Conservation (phyloP, 2,888 invertebrate species). For the Parasteatoda lunata region DNA sequence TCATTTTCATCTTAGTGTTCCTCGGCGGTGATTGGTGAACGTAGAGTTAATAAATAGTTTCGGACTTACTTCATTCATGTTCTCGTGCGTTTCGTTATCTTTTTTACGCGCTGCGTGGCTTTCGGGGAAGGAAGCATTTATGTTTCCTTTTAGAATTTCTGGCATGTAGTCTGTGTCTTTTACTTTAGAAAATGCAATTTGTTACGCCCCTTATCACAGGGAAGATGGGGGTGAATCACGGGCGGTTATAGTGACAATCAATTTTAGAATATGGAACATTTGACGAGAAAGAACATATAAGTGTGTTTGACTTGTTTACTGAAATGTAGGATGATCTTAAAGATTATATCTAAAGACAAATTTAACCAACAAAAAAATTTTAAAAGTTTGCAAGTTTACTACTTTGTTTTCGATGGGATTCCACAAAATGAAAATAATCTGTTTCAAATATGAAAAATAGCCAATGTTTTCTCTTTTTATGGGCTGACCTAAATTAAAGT, state of each 20-base stretch:
- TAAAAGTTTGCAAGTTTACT: too few relatives aligned
- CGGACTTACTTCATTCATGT: constrained; percentile 1
- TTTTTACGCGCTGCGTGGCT: constrained; percentile 28
- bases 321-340: too few relatives aligned
- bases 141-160: constrained; percentile 28
- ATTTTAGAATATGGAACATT: background rate
- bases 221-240: background rate
- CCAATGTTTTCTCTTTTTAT: too few relatives aligned
- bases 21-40: constrained; percentile 36
- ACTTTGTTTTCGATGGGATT: too few relatives aligned
- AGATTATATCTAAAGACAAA: too few relatives aligned
- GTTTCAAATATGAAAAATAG: too few relatives aligned
- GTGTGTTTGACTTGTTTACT: too few relatives aligned
- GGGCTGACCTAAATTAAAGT: too few relatives aligned
- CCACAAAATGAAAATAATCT: too few relatives aligned
- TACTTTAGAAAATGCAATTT: background rate
- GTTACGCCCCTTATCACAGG: background rate
- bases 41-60: constrained; percentile 49
- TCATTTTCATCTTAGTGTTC: constrained; percentile 8
- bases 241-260: background rate
- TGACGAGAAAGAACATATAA: background rate
- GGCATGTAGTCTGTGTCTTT: constrained; percentile 16
- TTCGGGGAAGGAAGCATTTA: constrained; percentile 32
- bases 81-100: background rate
- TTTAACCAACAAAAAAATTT: too few relatives aligned